phyloP scores from a whole-genome alignment of 2,888 invertebrate genomes.

The Drosophila prostipennis region DNA sequence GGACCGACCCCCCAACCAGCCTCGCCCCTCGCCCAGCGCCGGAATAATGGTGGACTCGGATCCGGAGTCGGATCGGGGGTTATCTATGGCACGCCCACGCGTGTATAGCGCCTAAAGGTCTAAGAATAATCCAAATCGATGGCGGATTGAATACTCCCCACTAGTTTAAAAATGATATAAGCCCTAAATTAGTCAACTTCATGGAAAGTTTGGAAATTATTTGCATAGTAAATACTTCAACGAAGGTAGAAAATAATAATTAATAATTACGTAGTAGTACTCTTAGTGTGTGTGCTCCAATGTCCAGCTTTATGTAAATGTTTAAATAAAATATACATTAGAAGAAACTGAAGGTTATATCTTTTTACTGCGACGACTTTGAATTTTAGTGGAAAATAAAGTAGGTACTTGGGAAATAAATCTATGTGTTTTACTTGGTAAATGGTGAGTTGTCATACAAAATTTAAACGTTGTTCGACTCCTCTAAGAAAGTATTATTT shows the following conservation, averaged over 20 bases:
- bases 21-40: conserved; percentile 76
- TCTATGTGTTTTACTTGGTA: not conserved
- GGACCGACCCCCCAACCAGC: conserved; percentile 64
- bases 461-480: too few relatives aligned
- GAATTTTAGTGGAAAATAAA: not conserved
- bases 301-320: conserved; percentile 75
- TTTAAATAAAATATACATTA: conserved; percentile 59
- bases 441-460: too few relatives aligned
- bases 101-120: conserved; percentile 83
- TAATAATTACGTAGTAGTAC: conserved; percentile 57
- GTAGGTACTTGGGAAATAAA: not conserved
- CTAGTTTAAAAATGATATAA: conserved; percentile 44
- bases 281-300: conserved; percentile 69
- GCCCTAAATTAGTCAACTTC: conserved; percentile 45
- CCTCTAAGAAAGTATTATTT: not conserved
- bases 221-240: conserved; percentile 47
- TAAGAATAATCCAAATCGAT: conserved; percentile 57
- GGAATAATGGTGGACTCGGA: conserved; percentile 67
- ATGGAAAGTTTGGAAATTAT: conserved; percentile 33
- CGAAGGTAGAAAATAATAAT: conserved; percentile 37
- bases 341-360: not conserved
- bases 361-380: not conserved
- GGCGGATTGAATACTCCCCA: conserved; percentile 47
- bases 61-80: conserved; percentile 43
- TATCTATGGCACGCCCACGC: conserved; percentile 83